Evolutionary conservation across 2,888 invertebrate species (phyloP), one percentile per base, ranked within the genome.

Genomic region (Mechanitis mazaeus): DNA sequence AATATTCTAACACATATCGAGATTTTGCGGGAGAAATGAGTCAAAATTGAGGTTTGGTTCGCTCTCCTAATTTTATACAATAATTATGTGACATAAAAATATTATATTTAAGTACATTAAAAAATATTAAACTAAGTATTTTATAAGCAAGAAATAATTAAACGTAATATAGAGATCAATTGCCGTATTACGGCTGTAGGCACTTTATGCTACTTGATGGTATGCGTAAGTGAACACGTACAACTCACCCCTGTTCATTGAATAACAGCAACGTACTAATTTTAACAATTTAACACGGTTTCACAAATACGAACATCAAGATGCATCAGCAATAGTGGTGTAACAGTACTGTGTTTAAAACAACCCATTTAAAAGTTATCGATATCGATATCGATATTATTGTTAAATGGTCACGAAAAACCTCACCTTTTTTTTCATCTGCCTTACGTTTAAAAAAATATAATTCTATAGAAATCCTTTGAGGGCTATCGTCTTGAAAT

Each of bases 221-320:
- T 53, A 46, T 59, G 47, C 57, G 54, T 59, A 57, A 47, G 46
- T 55, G 35, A 50, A 56, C 46, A 56, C 56, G 59, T 61, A 12
- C 54, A 54, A 56, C 54, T 59, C 59, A 55, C 33, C 47, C 46
- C 12, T 35, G 56, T 59, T 50, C 53, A 63, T 65, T 59, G 55
- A 61, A 63, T 58, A 55, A 50, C 57, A 54, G 60, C 55, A 55
- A 55, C 45, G 31, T 42, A 61, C 54, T 57, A 54, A 62, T 61
- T 61, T 64, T 60, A 66, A 58, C 60, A 66, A 64, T 64, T 62
- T 60, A 64, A 66, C 66, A 66, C 66, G 64, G 61, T 56, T 60
- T 56, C 58, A 66, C 64, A 66, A 66, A 66, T 60, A 58, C 59
- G 55, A 45, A 59, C 61, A 56, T 64, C 56, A 56, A 56, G 60